These are phyloP conservation scores for Tipula helvola DNA, from an alignment of 2,888 invertebrate species.

Conservation along the genomic window DNA sequence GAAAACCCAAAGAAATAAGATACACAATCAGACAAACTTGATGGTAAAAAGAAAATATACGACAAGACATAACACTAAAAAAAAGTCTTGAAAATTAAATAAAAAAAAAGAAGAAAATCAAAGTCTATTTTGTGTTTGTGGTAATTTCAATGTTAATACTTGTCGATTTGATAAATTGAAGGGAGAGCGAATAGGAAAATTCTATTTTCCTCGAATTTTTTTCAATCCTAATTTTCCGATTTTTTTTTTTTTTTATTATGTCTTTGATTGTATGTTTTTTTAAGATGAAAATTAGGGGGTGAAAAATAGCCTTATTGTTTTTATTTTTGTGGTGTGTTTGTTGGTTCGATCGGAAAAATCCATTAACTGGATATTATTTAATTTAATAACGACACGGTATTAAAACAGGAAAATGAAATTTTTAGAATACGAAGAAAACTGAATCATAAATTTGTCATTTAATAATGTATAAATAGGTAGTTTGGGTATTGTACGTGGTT, in stretches of 20 bases:
- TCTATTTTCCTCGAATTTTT: neutral
- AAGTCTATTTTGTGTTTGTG: neutral
- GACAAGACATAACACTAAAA: neutral
- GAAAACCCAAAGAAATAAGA: neutral
- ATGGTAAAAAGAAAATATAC: neutral
- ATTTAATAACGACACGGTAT: neutral
- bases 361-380: conserved; percentile 6
- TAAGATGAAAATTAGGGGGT: neutral
- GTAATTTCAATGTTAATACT: neutral
- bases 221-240: neutral
- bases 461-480: neutral
- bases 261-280: neutral
- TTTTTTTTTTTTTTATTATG: neutral
- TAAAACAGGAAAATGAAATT: neutral
- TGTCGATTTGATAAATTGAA: conserved; percentile 4
- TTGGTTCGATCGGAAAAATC: neutral
- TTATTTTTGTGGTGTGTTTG: neutral
- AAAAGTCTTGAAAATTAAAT: neutral
- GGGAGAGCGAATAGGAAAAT: neutral
- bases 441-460: conserved; percentile 8
- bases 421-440: neutral
- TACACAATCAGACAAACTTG: neutral
- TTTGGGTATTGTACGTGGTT: neutral
- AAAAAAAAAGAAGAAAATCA: neutral
- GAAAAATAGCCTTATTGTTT: neutral